Percentiles rank a stretch among this genome's conserved stretches.
Evolutionary conservation across 2,888 invertebrate genomes (phyloP).

Genomic region (Drosophila picticornis): DNA sequence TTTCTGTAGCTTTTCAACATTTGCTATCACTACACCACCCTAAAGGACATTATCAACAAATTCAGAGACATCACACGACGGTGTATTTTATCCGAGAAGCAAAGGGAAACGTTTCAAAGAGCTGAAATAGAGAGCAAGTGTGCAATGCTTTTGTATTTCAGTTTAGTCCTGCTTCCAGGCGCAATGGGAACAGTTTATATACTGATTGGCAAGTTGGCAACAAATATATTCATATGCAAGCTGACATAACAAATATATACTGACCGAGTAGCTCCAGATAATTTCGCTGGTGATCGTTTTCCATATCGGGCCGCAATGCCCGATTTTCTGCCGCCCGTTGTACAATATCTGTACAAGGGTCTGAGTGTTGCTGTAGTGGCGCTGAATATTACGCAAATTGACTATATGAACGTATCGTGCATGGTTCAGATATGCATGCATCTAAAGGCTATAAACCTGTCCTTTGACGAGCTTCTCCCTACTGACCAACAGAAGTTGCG

Average conservation of each 20-base stretch:
- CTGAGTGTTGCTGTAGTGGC: conserved; percentile 53
- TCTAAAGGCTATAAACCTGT: conserved; percentile 68
- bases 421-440: conserved; percentile 79
- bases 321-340: conserved; percentile 43
- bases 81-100: conserved; percentile 52
- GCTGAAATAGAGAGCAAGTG: conserved; percentile 41
- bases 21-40: conserved; percentile 46
- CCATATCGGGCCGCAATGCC: conserved; percentile 72
- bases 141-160: conserved; percentile 47
- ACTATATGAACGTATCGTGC: conserved; percentile 71
- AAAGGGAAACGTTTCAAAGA: conserved; percentile 43
- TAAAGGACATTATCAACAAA: conserved; percentile 40
- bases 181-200: conserved; percentile 40
- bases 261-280: conserved; percentile 54
- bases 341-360: conserved; percentile 69
- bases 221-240: neutral
- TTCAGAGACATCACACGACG: conserved; percentile 42
- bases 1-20: conserved; percentile 51
- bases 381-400: conserved; percentile 66
- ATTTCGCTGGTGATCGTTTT: conserved; percentile 64
- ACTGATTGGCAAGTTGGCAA: conserved; percentile 36
- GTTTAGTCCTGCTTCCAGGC: conserved; percentile 50
- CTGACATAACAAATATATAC: neutral
- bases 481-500: neutral
- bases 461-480: conserved; percentile 63